These are phyloP conservation scores for Notiomystis cincta DNA, from an alignment of 2,113 vertebrate species.

Conservation along the genomic window DNA sequence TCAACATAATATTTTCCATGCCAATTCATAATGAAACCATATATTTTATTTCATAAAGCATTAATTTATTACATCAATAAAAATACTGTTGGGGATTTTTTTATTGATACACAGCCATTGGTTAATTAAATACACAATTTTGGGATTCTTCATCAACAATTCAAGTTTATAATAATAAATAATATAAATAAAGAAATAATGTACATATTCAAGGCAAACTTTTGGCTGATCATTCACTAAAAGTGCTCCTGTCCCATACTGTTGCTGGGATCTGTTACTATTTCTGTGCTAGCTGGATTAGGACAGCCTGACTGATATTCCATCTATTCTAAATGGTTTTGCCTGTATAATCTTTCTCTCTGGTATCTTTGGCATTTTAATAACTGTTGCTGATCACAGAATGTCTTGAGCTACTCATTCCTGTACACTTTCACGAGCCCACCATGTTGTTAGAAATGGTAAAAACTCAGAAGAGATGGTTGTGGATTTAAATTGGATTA, in stretches of 20 bases:
- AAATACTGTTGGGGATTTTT: not conserved
- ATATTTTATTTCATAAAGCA: not conserved
- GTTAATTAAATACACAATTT: not conserved
- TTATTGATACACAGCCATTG: not conserved
- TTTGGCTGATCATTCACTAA: not conserved
- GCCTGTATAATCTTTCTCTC: not conserved
- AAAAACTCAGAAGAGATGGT: not conserved
- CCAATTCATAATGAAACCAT: not conserved
- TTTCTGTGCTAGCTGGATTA: not conserved
- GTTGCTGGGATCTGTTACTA: not conserved
- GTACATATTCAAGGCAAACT: not conserved
- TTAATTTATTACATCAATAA: not conserved
- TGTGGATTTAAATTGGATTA: not conserved
- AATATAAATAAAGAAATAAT: not conserved
- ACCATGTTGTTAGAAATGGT: not conserved
- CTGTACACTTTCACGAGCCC: not conserved
- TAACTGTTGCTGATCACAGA: not conserved
- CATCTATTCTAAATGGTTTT: not conserved
- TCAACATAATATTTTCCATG: not conserved
- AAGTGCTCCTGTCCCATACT: not conserved
- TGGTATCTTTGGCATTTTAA: not conserved
- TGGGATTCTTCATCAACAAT: not conserved
- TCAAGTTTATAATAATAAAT: not conserved
- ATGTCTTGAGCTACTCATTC: not conserved
- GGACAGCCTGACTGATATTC: not conserved